A percentile compares a stretch with the other conserved stretches of the same genome.
Evolutionary conservation across 2,113 vertebrate genomes (phyloP).

Genomic region (Sinocyclocheilus grahami): DNA sequence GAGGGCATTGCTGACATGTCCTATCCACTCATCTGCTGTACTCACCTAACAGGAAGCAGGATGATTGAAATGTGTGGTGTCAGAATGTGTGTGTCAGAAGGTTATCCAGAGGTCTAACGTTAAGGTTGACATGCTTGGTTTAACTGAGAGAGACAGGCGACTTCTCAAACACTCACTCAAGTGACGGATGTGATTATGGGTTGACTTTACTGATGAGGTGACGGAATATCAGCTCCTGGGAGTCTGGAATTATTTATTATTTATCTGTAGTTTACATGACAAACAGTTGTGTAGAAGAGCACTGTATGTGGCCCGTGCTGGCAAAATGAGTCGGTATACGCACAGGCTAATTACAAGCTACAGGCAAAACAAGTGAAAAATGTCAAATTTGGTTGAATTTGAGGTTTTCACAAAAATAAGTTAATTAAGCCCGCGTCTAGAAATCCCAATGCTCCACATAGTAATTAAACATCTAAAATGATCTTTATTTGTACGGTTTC

Average conservation of each 20-base stretch:
- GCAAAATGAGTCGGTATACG: no score
- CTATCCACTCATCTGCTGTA: neutral
- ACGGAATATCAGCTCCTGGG: neutral
- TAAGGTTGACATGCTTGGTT: slow-evolving; percentile 3
- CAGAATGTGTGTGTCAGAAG: slow-evolving; percentile 22
- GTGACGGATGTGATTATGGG: neutral
- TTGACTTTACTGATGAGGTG: slow-evolving; percentile 1
- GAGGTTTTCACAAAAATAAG: no score
- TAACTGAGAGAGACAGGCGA: slow-evolving; percentile 12
- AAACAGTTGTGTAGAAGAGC: neutral
- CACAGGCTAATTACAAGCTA: no score
- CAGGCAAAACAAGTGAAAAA: no score
- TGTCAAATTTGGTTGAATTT: no score
- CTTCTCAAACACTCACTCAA: neutral
- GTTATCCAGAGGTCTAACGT: slow-evolving; percentile 26
- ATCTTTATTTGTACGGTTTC: no score
- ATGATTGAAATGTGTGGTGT: slow-evolving; percentile 3
- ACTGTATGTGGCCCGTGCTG: no score
- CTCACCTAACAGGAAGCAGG: neutral
- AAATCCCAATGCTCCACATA: no score
- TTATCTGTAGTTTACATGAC: neutral
- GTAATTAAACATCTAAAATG: no score
- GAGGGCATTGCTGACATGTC: slow-evolving; percentile 15
- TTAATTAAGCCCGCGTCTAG: no score
- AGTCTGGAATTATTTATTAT: neutral